Percentiles rank a stretch among this genome's conserved stretches.
phyloP scores from a whole-genome alignment of 1,140 invertebrate species.

The Drosophila fuyamai region DNA sequence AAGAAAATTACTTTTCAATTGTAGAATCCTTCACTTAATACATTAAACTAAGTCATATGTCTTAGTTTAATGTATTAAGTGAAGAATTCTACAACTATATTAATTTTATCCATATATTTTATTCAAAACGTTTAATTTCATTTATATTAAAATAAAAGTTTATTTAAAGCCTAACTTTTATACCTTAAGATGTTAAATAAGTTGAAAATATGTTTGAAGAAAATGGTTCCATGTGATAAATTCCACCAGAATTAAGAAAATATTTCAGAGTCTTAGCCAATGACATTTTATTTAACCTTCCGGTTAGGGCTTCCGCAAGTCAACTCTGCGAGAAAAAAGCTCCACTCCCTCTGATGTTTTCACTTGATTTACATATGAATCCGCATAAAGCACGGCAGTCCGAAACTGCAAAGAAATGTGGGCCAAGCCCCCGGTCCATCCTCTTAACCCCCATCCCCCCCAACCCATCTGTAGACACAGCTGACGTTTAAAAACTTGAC shows the following conservation, averaged over 20 bases:
- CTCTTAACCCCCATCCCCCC: constrained; percentile 22
- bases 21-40: not conserved
- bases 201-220: too few relatives aligned
- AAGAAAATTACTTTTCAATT: too few relatives aligned
- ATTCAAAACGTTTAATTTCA: too few relatives aligned
- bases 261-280: not conserved
- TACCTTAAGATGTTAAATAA: too few relatives aligned
- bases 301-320: constrained; percentile 31
- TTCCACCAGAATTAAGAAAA: not conserved
- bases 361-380: constrained; percentile 75
- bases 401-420: constrained; percentile 64
- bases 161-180: too few relatives aligned
- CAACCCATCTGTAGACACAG: constrained; percentile 42
- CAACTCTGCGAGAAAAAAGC: constrained; percentile 11
- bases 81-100: too few relatives aligned
- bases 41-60: too few relatives aligned
- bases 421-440: constrained; percentile 50
- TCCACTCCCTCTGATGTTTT: constrained; percentile 49
- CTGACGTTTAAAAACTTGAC: constrained; percentile 73
- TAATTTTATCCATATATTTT: too few relatives aligned
- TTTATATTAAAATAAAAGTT: too few relatives aligned
- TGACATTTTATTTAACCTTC: constrained; percentile 7
- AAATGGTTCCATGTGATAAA: too few relatives aligned
- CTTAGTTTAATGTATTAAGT: too few relatives aligned
- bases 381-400: constrained; percentile 59